Evolutionary conservation across 2,888 invertebrate genomes (phyloP).

Genomic region (Scotopteryx bipunctaria): DNA sequence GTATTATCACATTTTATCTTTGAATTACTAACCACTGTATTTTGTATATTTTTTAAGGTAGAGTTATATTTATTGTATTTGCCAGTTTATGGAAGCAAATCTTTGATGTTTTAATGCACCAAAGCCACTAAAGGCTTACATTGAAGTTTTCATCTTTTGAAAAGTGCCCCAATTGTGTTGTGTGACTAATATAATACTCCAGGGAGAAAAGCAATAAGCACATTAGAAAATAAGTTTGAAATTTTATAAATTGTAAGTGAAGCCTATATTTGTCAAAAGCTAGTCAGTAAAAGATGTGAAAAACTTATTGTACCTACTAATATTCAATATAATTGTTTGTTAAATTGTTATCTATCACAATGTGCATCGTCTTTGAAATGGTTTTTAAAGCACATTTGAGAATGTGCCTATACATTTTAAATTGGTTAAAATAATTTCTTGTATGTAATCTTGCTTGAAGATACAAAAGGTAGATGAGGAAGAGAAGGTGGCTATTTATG

Average conservation of each 20-base stretch:
- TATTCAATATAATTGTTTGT: neutral
- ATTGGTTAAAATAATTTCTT: no score
- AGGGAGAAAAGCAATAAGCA: constrained; percentile 17
- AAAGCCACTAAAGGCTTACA: constrained; percentile 10
- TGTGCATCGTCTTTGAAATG: neutral
- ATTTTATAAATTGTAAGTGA: constrained; percentile 6
- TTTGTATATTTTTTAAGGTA: no score
- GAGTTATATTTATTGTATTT: no score
- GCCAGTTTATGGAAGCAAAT: no score
- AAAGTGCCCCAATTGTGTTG: constrained; percentile 18
- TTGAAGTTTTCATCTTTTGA: neutral
- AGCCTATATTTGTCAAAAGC: constrained; percentile 14
- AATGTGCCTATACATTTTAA: neutral
- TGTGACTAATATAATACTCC: constrained; percentile 11
- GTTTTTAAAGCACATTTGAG: neutral
- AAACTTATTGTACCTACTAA: neutral
- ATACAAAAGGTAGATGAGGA: neutral
- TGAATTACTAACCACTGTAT: no score
- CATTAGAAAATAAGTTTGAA: constrained; percentile 15
- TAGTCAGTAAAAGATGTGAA: constrained; percentile 18
- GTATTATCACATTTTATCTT: no score
- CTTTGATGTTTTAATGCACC: constrained; percentile 7
- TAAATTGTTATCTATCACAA: neutral
- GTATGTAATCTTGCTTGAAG: no score
- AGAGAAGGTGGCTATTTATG: neutral